Percentiles rank a stretch among this genome's conserved stretches.
phyloP scores from a whole-genome alignment of 2,888 invertebrate species.

The Tillus elongatus region DNA sequence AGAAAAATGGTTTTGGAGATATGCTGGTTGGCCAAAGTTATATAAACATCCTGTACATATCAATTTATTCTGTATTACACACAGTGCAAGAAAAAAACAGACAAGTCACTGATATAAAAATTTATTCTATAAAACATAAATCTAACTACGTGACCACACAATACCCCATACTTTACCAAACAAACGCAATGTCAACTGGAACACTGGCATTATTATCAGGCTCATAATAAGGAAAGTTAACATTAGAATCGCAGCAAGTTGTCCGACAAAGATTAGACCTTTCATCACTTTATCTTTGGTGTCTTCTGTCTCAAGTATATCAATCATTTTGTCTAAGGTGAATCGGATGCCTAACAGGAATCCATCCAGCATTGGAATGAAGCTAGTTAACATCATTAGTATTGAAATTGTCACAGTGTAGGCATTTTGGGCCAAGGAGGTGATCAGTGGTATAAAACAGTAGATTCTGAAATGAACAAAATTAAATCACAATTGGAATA shows the following conservation, averaged over 20 bases:
- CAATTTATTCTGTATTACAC: too few species aligned
- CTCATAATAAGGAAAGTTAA: conserved; percentile 34
- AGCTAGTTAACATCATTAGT: conserved; percentile 32
- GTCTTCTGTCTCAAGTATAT: conserved; percentile 32
- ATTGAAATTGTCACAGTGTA: conserved; percentile 34
- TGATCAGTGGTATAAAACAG: conserved; percentile 32
- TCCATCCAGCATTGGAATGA: conserved; percentile 30
- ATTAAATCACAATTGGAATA: conserved; percentile 5
- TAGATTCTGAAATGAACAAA: conserved; percentile 29
- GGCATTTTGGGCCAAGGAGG: conserved; percentile 31
- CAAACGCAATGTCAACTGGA: conserved; percentile 24
- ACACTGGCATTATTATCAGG: conserved; percentile 34
- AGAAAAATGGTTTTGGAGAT: too few species aligned
- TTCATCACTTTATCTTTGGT: conserved; percentile 31
- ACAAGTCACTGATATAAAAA: conserved; percentile 1
- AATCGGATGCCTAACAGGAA: conserved; percentile 34
- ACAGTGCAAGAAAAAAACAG: conserved; percentile 4
- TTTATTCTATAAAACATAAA: neutral
- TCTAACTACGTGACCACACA: conserved; percentile 19
- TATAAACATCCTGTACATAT: too few species aligned
- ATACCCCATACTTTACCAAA: conserved; percentile 26
- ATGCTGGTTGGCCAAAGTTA: too few species aligned
- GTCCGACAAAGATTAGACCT: conserved; percentile 28
- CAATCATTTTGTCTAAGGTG: conserved; percentile 35
- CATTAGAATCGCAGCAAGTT: conserved; percentile 31